Conservation (phyloP, 2,888 invertebrate genomes). For the Dilophus febrilis region DNA sequence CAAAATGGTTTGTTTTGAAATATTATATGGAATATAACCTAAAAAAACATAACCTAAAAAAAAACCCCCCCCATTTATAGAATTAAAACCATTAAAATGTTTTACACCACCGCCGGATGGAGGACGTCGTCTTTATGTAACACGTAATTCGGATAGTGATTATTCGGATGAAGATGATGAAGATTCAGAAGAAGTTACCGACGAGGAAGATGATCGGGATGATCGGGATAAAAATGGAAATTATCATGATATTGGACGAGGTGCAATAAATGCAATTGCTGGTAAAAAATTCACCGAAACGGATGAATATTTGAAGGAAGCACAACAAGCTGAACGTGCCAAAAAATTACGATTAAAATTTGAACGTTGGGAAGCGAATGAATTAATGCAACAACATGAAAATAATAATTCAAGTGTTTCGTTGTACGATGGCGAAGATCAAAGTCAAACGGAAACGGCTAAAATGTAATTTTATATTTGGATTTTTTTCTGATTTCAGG, state of each 20-base stretch:
- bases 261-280: too few species aligned
- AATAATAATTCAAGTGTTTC: slow-evolving; percentile 29
- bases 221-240: slow-evolving; percentile 22
- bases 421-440: slow-evolving; percentile 37
- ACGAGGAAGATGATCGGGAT: slow-evolving; percentile 30
- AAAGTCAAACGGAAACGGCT: slow-evolving; percentile 71
- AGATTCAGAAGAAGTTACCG: slow-evolving; percentile 29
- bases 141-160: slow-evolving; percentile 20
- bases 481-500: too few species aligned
- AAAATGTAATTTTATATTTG: slow-evolving; percentile 38
- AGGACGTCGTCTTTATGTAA: slow-evolving; percentile 21
- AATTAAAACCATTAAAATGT: slow-evolving; percentile 69
- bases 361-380: slow-evolving; percentile 61
- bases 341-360: slow-evolving; percentile 73
- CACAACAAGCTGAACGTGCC: slow-evolving; percentile 62
- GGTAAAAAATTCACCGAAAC: too few species aligned
- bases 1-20: slow-evolving; percentile 2
- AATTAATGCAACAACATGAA: slow-evolving; percentile 42
- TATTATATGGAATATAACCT: background rate
- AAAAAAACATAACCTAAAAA: background rate
- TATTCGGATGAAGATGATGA: slow-evolving; percentile 31
- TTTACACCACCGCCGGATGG: slow-evolving; percentile 79
- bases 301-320: slow-evolving; percentile 59
- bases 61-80: slow-evolving; percentile 19
- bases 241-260: too few species aligned